phyloP scores from a whole-genome alignment of 1,140 invertebrate species.

The Pachyrhynchus sulphureomaculatus region DNA sequence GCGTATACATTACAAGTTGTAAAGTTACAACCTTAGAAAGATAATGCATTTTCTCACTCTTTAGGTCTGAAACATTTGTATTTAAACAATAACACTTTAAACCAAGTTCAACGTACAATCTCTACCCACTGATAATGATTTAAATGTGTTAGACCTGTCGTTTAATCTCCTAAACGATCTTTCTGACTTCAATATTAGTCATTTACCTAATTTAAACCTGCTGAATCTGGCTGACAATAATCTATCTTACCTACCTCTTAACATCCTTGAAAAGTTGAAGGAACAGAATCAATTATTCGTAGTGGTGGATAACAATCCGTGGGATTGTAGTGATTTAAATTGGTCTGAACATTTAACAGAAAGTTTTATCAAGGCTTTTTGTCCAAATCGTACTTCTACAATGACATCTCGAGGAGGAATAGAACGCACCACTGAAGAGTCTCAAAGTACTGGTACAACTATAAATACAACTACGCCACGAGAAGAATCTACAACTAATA shows the following conservation, averaged over 20 bases:
- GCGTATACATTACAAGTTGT: conserved; percentile 8
- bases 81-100: conserved; percentile 26
- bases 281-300: conserved; percentile 22
- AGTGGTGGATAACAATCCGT: conserved; percentile 29
- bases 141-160: conserved; percentile 23
- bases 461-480: background rate
- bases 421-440: background rate
- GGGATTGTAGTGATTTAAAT: conserved; percentile 21
- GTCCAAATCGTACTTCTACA: background rate
- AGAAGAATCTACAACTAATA: background rate
- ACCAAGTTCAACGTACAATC: conserved; percentile 10
- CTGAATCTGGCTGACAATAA: conserved; percentile 28
- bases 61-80: conserved; percentile 7
- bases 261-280: conserved; percentile 19
- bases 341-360: conserved; percentile 21
- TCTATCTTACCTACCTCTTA: conserved; percentile 18
- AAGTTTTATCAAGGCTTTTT: conserved; percentile 22
- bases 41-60: conserved; percentile 14
- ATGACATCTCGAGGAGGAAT: background rate
- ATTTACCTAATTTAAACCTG: conserved; percentile 12
- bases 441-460: background rate
- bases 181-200: conserved; percentile 19
- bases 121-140: background rate
- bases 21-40: conserved; percentile 2
- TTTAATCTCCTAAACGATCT: conserved; percentile 25